A percentile compares a stretch with the other conserved stretches of the same genome.
phyloP scores from a whole-genome alignment of 2,888 invertebrate genomes.

The Dendrolimus pini region DNA sequence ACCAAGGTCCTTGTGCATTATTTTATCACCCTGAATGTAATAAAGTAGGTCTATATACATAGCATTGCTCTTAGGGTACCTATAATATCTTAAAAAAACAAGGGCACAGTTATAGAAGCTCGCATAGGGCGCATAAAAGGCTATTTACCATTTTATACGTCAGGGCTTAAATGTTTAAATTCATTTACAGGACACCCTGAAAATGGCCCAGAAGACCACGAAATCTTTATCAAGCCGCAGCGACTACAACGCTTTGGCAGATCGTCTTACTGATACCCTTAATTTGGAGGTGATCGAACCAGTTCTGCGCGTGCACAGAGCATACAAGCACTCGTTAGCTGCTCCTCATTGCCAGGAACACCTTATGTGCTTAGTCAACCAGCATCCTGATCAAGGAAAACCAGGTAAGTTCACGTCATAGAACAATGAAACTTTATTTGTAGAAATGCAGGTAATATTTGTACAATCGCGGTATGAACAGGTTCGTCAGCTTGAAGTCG shows the following conservation, averaged over 20 bases:
- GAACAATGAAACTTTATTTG: no score
- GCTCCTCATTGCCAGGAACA: slow-evolving; percentile 86
- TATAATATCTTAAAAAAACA: no score
- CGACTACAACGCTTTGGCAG: slow-evolving; percentile 83
- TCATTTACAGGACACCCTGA: slow-evolving; percentile 78
- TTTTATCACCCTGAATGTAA: no score
- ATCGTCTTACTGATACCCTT: slow-evolving; percentile 85
- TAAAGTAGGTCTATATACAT: no score
- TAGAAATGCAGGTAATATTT: no score
- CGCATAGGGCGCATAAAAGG: no score
- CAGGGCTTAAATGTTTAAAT: background rate
- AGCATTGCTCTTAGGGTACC: background rate
- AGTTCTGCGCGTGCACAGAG: slow-evolving; percentile 87
- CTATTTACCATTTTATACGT: background rate
- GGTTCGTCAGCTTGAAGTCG: no score
- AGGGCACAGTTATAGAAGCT: no score
- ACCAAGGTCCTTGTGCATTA: no score
- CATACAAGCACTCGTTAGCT: slow-evolving; percentile 83
- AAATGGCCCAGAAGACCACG: slow-evolving; percentile 82
- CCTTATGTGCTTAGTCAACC: slow-evolving; percentile 86
- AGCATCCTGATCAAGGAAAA: slow-evolving; percentile 74
- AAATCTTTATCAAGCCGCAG: slow-evolving; percentile 77
- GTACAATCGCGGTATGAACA: no score
- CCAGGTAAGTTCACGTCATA: slow-evolving; percentile 30
- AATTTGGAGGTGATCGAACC: slow-evolving; percentile 91